Conservation (phyloP, 2,113 vertebrate species). For the Amazona vittata region DNA sequence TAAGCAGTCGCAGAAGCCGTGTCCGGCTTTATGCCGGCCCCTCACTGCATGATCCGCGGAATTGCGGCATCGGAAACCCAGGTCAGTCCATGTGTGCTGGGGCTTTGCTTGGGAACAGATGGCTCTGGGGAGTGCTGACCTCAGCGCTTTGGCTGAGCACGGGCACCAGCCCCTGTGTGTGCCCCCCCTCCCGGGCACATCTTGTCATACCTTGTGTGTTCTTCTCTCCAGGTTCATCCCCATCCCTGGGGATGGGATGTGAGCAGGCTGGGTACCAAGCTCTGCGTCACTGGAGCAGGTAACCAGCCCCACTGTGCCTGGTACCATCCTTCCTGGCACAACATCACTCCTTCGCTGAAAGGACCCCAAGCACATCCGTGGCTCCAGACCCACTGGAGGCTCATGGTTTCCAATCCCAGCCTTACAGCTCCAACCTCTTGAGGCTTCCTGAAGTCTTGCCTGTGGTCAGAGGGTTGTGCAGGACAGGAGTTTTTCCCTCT, state of each 20-base stretch:
- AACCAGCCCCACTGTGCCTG: accelerated
- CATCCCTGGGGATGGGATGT: accelerated
- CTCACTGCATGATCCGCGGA: not conserved
- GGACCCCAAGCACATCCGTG: not conserved
- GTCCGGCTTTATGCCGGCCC: not conserved
- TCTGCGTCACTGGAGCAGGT: accelerated
- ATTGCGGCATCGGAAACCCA: not conserved
- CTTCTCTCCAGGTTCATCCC: not conserved
- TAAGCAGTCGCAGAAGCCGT: not conserved
- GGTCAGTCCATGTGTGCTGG: not conserved
- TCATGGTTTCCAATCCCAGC: not conserved
- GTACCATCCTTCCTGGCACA: not conserved
- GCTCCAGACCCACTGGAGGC: not conserved
- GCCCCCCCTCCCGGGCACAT: accelerated
- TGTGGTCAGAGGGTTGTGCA: accelerated
- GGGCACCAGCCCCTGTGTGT: not conserved
- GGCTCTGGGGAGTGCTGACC: constrained; percentile 27
- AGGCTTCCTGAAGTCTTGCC: not conserved
- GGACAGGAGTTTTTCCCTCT: not conserved
- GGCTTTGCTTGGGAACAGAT: constrained; percentile 38
- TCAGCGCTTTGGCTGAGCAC: not conserved
- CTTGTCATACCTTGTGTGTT: accelerated
- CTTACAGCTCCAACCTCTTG: not conserved
- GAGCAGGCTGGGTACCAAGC: accelerated
- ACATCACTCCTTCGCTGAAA: not conserved